Evolutionary conservation across 2,113 vertebrate genomes (phyloP).

Genomic region (Notothenia coriiceps): DNA sequence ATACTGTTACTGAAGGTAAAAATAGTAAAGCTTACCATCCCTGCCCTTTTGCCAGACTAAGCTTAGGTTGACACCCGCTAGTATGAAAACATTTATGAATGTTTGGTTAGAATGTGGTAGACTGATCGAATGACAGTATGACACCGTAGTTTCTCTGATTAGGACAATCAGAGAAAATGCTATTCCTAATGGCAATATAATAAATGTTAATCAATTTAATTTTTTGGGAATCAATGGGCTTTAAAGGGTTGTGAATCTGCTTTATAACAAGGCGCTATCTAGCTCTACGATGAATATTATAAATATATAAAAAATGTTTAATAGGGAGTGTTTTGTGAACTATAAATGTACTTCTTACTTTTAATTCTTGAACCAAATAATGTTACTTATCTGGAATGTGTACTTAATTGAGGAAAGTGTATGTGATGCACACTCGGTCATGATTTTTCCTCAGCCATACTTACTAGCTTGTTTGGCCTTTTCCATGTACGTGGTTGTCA

Average conservation of each 20-base stretch:
- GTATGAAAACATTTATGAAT: neutral
- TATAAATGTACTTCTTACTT: no score
- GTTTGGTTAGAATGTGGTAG: neutral
- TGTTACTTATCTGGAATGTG: neutral
- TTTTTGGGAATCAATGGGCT: no score
- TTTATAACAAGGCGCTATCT: no score
- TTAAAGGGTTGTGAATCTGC: no score
- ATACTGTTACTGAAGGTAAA: slow-evolving; percentile 60
- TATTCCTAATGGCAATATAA: neutral
- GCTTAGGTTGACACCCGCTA: neutral
- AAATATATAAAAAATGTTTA: neutral
- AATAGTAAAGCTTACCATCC: slow-evolving; percentile 29
- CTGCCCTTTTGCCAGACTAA: slow-evolving; percentile 31
- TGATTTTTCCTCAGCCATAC: slow-evolving; percentile 71
- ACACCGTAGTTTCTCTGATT: neutral
- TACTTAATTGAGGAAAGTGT: neutral
- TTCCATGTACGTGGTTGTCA: slow-evolving; percentile 92
- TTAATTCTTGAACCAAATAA: neutral
- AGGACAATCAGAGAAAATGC: neutral
- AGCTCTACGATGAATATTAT: neutral
- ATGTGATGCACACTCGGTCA: neutral
- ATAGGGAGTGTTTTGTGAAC: no score
- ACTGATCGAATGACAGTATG: neutral
- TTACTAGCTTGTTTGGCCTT: slow-evolving; percentile 99
- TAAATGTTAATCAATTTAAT: neutral